Evolutionary conservation across 2,888 invertebrate genomes (phyloP).

Genomic region (Saturnia pavonia): DNA sequence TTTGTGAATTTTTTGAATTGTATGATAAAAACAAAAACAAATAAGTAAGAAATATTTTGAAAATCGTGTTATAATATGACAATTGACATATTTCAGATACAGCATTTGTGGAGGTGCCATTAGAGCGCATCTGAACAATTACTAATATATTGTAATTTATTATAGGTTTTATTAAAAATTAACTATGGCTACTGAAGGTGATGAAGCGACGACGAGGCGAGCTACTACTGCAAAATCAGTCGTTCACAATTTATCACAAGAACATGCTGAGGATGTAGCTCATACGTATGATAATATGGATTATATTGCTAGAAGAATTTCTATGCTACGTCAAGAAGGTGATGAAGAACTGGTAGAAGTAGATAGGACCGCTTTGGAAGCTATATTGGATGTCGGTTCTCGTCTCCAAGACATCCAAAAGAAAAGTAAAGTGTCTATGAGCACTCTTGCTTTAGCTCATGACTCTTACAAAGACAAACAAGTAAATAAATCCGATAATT

Average conservation of each 20-base stretch:
- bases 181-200: slow-evolving; percentile 46
- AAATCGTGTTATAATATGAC: not conserved
- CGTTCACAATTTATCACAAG: slow-evolving; percentile 30
- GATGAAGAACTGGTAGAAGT: slow-evolving; percentile 50
- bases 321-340: slow-evolving; percentile 25
- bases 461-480: slow-evolving; percentile 78
- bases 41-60: not conserved
- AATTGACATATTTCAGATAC: not conserved
- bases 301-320: slow-evolving; percentile 38
- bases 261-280: slow-evolving; percentile 41
- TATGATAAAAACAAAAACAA: not conserved
- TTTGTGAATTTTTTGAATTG: not conserved
- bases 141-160: not conserved
- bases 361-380: slow-evolving; percentile 68
- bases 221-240: slow-evolving; percentile 21
- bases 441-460: slow-evolving; percentile 64
- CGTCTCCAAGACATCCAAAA: slow-evolving; percentile 64
- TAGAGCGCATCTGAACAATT: not conserved
- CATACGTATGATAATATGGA: slow-evolving; percentile 46
- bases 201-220: slow-evolving; percentile 19
- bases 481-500: slow-evolving; percentile 60
- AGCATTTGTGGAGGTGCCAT: not conserved
- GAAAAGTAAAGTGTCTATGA: slow-evolving; percentile 69
- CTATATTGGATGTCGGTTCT: slow-evolving; percentile 67
- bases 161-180: not conserved